Conservation (phyloP, 37 sponge, comb jelly and placozoan genomes). For the Axinella damicornis region DNA sequence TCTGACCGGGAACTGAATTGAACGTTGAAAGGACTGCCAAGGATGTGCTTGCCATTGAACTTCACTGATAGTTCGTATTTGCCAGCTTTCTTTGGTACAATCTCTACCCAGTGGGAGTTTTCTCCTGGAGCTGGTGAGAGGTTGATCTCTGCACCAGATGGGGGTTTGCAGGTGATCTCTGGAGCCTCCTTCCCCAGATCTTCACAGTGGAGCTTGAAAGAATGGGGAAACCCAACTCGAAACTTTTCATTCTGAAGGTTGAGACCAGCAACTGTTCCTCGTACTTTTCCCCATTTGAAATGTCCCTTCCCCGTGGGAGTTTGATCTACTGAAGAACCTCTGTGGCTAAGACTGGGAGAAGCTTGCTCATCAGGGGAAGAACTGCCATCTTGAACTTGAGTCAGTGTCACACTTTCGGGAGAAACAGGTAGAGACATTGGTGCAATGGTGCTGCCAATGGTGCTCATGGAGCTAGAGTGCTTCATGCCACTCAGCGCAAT, state of each 20-base stretch:
- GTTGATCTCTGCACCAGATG: conserved; percentile 26
- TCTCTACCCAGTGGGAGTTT: conserved; percentile 57
- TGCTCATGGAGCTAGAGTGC: conserved; percentile 13
- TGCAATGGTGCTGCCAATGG: no score
- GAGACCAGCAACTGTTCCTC: conserved; percentile 43
- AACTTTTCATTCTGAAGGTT: conserved; percentile 56
- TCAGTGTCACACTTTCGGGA: not conserved
- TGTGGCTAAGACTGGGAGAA: no score
- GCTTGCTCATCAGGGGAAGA: conserved; percentile 7
- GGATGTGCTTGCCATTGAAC: conserved; percentile 70
- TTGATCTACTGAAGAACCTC: no score
- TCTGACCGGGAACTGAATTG: conserved; percentile 53
- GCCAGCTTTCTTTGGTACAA: conserved; percentile 66
- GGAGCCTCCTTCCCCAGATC: conserved; percentile 61
- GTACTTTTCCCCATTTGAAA: conserved; percentile 1
- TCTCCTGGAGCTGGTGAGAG: conserved; percentile 17
- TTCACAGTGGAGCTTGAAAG: conserved; percentile 81
- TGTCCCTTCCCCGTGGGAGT: not conserved
- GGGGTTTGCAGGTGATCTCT: conserved; percentile 40
- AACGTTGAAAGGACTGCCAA: conserved; percentile 79
- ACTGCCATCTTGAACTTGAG: conserved; percentile 57
- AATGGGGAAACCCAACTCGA: conserved; percentile 57
- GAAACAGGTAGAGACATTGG: no score
- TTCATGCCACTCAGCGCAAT: conserved; percentile 28
- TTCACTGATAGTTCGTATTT: conserved; percentile 44